Evolutionary conservation across 2,797 vertebrate species (phyloP), one percentile per base, ranked within the genome.

Genomic region (Clamator glandarius): DNA sequence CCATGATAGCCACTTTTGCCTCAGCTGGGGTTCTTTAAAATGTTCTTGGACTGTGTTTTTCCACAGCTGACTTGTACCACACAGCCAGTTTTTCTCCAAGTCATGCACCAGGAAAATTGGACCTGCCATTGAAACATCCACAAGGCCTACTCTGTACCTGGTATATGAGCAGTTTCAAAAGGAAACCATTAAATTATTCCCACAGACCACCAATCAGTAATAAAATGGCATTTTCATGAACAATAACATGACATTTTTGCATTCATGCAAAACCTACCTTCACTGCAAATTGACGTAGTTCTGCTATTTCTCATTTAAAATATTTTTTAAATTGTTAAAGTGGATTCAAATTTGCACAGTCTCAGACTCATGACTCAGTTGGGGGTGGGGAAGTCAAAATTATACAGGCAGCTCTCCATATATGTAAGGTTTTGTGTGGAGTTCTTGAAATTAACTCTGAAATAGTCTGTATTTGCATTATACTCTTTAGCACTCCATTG

Each of bases 31-130:
- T 68, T 85, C 75, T 87, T n/a, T 75, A 68, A 85, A 93, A 75
- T 66, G 61, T 58, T 92, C 82, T 75, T 77, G 62, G 41, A 19
- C 46, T 79, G 35, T 73, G 13, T 88, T 95, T 93, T 87, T 92
- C 67, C 79, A 73, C 82, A 69, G 62, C 1, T 78, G 78, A 48
- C 75, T 93, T 87, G 58, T 58, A 85, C 61, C 58, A 92, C 87
- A 89, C 75, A 89, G 46, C 11, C 46, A 87, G 68, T 25, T 35
- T 72, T 92, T 89, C 52, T 94, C 29, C 54, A 35, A 87, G 42
- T 75, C 72, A 83, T 24, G 68, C 26, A 75, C 51, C 35, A 66
- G 81, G 79, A 91, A 87, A 85, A 50, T 29, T 85, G 12, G 58
- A 92, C 33, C 42, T 75, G 31, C 42, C 83, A 62, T 50, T 41